Conservation (phyloP, 2,797 vertebrate species). For the Galago senegalensis region DNA sequence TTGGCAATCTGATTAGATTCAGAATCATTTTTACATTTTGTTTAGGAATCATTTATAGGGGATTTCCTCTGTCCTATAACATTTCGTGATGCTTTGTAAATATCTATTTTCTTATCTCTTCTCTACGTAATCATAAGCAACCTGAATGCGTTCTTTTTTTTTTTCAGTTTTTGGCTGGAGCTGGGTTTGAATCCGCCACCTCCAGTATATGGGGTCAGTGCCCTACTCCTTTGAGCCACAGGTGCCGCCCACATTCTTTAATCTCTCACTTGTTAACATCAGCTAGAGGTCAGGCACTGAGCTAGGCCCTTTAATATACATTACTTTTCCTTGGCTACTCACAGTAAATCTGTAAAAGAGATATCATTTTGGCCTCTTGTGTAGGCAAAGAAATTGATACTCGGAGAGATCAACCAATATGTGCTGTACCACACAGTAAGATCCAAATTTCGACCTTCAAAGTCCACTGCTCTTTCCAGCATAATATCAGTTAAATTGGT, state of each 20-base stretch:
- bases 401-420: background rate
- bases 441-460: background rate
- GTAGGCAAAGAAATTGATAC: background rate
- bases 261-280: slow-evolving; percentile 37
- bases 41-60: background rate
- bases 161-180: no score
- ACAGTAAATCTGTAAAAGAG: slow-evolving; percentile 19
- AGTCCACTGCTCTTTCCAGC: background rate
- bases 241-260: background rate
- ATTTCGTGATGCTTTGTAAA: background rate
- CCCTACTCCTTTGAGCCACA: no score
- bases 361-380: background rate
- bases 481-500: background rate
- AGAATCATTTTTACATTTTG: background rate
- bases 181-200: no score
- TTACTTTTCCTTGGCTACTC: background rate
- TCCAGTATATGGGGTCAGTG: no score
- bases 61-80: background rate
- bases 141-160: slow-evolving; percentile 13
- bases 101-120: slow-evolving; percentile 24
- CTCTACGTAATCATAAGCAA: background rate
- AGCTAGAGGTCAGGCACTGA: background rate
- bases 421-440: background rate
- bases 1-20: slow-evolving; percentile 1
- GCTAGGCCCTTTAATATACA: background rate